Percentiles rank a stretch among this genome's conserved stretches.
Evolutionary conservation across 2,113 vertebrate genomes (phyloP).

Genomic region (Microcebus jonahi): DNA sequence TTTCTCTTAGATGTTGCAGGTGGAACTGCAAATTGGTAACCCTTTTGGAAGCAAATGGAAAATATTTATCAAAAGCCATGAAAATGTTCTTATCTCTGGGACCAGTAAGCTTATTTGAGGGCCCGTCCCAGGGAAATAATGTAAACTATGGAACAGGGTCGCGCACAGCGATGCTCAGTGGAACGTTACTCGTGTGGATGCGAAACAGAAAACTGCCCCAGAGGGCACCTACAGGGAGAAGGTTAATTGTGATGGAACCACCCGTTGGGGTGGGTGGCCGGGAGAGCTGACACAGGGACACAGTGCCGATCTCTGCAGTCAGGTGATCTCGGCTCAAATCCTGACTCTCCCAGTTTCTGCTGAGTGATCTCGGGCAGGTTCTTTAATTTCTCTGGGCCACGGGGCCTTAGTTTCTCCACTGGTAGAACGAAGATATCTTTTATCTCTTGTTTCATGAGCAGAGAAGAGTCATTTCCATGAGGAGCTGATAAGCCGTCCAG

Average conservation of each 20-base stretch:
- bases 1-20: background rate
- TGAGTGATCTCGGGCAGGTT: background rate
- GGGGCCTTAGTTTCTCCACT: background rate
- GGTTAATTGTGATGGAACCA: fast-evolving
- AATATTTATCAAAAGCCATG: background rate
- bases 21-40: background rate
- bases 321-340: background rate
- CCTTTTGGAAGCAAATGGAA: background rate
- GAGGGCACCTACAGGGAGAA: background rate
- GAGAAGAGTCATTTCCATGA: background rate
- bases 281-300: fast-evolving
- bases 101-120: background rate
- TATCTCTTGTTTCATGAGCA: background rate
- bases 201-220: background rate
- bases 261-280: fast-evolving
- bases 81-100: background rate
- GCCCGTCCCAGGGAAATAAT: background rate
- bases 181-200: background rate
- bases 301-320: no score
- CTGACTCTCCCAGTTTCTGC: background rate
- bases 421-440: background rate
- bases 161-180: background rate
- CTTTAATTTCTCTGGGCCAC: background rate
- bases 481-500: background rate
- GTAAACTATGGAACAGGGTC: background rate